Base-by-base conservation (phyloP, 1,140 invertebrate species). In the Bilobella aurantiaca region DNA sequence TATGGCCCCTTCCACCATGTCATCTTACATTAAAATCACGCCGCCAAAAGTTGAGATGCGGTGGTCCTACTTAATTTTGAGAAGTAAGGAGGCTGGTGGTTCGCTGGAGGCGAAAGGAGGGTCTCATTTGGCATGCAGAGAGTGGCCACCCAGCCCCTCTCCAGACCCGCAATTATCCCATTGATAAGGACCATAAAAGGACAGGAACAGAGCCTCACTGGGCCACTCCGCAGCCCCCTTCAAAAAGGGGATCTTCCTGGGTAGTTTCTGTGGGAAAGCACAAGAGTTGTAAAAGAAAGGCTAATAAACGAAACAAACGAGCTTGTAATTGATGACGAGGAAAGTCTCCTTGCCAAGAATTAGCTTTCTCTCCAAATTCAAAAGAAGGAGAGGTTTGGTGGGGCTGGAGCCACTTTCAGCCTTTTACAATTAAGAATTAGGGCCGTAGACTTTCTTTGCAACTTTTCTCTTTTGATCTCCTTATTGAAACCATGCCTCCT, bases 21-120 rank as follows among this genome's bases (percentile, higher is more conserved):
- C 68, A 72, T 68, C 62, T 69, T 67, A 68, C 71, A 72, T 72
- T 72, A 72, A 69, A 72, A 72, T 72, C 66, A 69, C 62, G 68
- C 68, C 49, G 56, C n/a, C n/a, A n/a, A n/a, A n/a, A n/a, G n/a
- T n/a, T n/a, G n/a, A n/a, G n/a, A n/a, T n/a, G n/a, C n/a, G n/a
- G n/a, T n/a, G n/a, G n/a, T n/a, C n/a, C n/a, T n/a, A n/a, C n/a
- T n/a, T n/a, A n/a, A n/a, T n/a, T n/a, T n/a, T n/a, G n/a, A n/a
- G n/a, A n/a, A n/a, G n/a, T n/a, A n/a, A n/a, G n/a, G n/a, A n/a
- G n/a, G n/a, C n/a, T n/a, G n/a, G n/a, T n/a, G n/a, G n/a, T n/a
- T n/a, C n/a, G n/a, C n/a, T n/a, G n/a, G n/a, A n/a, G n/a, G n/a
- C n/a, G n/a, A n/a, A n/a, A n/a, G n/a, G n/a, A n/a, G n/a, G n/a